phyloP scores from a whole-genome alignment of 2,888 invertebrate genomes.

The Villa cingulata region DNA sequence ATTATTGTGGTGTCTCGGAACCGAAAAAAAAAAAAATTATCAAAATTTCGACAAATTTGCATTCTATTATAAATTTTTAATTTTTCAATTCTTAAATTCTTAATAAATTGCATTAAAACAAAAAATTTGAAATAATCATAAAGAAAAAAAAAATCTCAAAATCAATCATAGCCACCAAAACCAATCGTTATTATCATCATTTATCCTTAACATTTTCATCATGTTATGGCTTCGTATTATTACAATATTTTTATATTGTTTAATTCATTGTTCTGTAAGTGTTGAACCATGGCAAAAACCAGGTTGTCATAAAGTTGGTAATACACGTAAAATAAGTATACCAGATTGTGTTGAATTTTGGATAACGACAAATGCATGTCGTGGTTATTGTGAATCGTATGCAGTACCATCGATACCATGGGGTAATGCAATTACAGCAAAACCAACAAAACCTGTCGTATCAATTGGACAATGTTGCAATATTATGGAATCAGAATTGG shows the following conservation, averaged over 20 bases:
- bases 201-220: too few relatives aligned
- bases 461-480: conserved; percentile 81
- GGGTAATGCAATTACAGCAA: conserved; percentile 22
- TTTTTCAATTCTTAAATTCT: too few relatives aligned
- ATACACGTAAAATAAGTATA: conserved; percentile 66
- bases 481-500: conserved; percentile 78
- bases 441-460: conserved; percentile 50
- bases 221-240: conserved; percentile 12
- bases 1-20: too few relatives aligned
- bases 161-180: too few relatives aligned
- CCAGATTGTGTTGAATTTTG: conserved; percentile 74
- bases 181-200: too few relatives aligned
- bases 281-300: conserved; percentile 55
- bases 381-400: conserved; percentile 78
- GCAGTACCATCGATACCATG: conserved; percentile 57
- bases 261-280: conserved; percentile 30
- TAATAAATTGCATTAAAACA: too few relatives aligned
- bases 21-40: too few relatives aligned
- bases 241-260: conserved; percentile 1
- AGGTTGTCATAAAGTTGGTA: conserved; percentile 68
- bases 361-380: conserved; percentile 75
- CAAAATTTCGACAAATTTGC: too few relatives aligned
- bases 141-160: too few relatives aligned
- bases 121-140: too few relatives aligned
- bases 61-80: too few relatives aligned